phyloP scores from a whole-genome alignment of 2,888 invertebrate species.

The Cosmia pyralina region DNA sequence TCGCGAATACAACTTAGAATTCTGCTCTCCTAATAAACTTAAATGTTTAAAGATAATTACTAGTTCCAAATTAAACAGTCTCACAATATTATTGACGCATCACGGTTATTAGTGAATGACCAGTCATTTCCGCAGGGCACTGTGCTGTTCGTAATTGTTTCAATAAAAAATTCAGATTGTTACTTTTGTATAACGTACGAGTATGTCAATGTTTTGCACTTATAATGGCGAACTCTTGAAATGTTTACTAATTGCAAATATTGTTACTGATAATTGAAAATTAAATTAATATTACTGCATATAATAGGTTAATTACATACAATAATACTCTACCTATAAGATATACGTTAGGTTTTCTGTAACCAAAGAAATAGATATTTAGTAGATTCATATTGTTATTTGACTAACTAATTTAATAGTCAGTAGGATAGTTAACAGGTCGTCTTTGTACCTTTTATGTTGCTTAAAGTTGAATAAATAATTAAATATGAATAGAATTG shows the following conservation, averaged over 20 bases:
- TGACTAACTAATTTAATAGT: neutral
- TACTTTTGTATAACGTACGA: conserved; percentile 23
- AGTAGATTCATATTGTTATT: neutral
- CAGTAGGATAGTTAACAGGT: neutral
- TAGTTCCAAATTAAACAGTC: conserved; percentile 16
- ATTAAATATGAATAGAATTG: neutral
- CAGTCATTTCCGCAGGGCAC: conserved; percentile 22
- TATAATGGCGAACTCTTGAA: conserved; percentile 1
- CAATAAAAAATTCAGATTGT: conserved; percentile 47
- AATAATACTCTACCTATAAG: neutral
- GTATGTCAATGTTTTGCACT: conserved; percentile 13
- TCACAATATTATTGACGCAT: conserved; percentile 25
- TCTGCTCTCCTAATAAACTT: neutral
- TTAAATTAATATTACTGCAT: neutral
- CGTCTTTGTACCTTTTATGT: neutral
- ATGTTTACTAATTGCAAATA: conserved; percentile 30
- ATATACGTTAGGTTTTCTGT: neutral
- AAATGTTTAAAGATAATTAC: neutral
- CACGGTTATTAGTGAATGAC: conserved; percentile 21
- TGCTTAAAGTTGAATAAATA: neutral
- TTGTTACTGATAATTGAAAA: neutral
- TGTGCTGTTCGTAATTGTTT: conserved; percentile 19
- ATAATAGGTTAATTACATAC: neutral
- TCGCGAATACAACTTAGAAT: neutral
- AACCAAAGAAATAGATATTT: neutral